Percentiles rank a stretch among this genome's conserved stretches.
Evolutionary conservation across 2,888 invertebrate genomes (phyloP).

Genomic region (Nudaria mundana): DNA sequence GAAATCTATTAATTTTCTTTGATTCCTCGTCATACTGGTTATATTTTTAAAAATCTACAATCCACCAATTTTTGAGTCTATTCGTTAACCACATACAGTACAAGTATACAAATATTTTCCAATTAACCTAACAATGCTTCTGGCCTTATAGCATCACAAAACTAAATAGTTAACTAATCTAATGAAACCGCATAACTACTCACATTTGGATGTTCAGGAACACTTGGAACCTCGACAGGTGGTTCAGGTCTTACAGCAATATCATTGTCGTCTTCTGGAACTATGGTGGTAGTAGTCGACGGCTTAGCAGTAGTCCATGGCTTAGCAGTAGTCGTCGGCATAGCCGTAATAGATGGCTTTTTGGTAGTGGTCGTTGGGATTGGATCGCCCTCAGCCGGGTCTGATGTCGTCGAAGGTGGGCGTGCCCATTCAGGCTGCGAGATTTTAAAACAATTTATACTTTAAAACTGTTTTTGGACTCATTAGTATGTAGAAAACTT

Average conservation of each 20-base stretch:
- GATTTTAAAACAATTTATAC: no score
- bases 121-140: no score
- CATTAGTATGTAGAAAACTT: no score
- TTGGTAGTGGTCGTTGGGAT: conserved; percentile 41
- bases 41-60: no score
- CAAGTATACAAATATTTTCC: no score
- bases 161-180: no score
- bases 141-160: no score
- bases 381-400: conserved; percentile 74
- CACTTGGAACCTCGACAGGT: conserved; percentile 34
- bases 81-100: no score
- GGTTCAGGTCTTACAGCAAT: conserved; percentile 35
- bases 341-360: conserved; percentile 39
- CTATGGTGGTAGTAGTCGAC: conserved; percentile 1
- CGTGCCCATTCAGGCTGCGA: conserved; percentile 90
- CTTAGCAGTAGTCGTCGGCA: conserved; percentile 35
- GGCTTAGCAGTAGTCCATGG: conserved; percentile 10
- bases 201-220: conserved; percentile 49
- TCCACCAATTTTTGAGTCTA: no score
- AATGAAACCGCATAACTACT: no score
- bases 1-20: background rate
- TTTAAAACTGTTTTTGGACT: no score
- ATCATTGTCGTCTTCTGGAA: conserved; percentile 36
- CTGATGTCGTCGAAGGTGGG: conserved; percentile 86
- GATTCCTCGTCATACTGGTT: no score